These are phyloP conservation scores for Dione juno DNA, from an alignment of 2,888 invertebrate species.

Conservation along the genomic window DNA sequence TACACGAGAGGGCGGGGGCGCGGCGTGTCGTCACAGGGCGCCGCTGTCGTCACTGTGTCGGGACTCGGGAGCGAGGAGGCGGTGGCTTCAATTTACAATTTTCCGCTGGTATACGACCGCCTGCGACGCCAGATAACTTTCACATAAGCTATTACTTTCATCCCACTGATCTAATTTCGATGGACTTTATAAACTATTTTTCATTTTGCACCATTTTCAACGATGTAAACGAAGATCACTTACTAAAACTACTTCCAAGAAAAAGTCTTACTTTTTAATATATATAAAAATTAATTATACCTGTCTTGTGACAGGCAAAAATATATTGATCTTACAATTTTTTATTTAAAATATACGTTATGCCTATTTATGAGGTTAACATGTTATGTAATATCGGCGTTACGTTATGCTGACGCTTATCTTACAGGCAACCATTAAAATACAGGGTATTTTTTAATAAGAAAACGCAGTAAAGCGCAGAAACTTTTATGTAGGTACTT, in stretches of 20 bases:
- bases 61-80: constrained; percentile 40
- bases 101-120: constrained; percentile 65
- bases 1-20: constrained; percentile 45
- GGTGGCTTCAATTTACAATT: constrained; percentile 65
- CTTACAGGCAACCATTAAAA: no score
- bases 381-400: no score
- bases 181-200: constrained; percentile 50
- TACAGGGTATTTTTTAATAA: no score
- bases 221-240: no score
- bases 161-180: constrained; percentile 42
- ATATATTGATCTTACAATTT: not conserved
- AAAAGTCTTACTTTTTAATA: not conserved
- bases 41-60: constrained; percentile 53
- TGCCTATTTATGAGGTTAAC: no score
- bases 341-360: no score
- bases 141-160: constrained; percentile 43
- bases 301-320: not conserved
- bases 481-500: not conserved
- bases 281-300: not conserved
- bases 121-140: constrained; percentile 67
- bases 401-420: no score
- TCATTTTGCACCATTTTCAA: constrained; percentile 34
- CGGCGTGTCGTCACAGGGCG: constrained; percentile 62
- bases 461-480: no score
- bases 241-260: constrained; percentile 27